These are phyloP conservation scores for Diuraphis noxia DNA, from an alignment of 1,140 invertebrate genomes.

Conservation along the genomic window DNA sequence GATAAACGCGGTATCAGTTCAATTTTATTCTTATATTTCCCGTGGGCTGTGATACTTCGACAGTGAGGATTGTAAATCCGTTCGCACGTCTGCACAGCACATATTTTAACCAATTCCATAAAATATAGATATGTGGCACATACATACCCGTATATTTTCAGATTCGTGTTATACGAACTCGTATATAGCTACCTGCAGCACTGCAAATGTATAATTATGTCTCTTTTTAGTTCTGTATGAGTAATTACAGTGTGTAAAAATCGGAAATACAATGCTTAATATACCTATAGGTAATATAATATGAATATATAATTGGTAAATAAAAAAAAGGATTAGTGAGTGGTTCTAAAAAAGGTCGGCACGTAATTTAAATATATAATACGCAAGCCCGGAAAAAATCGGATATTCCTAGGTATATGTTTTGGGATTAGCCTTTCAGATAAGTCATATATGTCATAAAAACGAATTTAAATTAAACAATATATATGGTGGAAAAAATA, in stretches of 20 bases:
- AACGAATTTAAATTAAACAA: slow-evolving; percentile 20
- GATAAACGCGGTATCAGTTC: background rate
- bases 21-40: background rate
- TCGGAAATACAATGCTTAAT: background rate
- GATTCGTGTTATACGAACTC: background rate
- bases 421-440: slow-evolving; percentile 39
- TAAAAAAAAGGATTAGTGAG: slow-evolving; percentile 23
- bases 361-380: slow-evolving; percentile 11
- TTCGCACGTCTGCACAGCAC: background rate
- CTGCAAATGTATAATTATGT: background rate
- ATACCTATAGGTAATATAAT: background rate
- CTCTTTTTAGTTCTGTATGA: background rate
- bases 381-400: slow-evolving; percentile 2
- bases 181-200: background rate
- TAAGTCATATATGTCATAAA: slow-evolving; percentile 17
- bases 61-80: background rate
- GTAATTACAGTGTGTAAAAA: slow-evolving; percentile 17
- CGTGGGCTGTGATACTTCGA: background rate
- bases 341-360: background rate
- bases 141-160: background rate
- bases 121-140: background rate
- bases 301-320: background rate
- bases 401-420: background rate
- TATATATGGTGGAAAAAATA: background rate
- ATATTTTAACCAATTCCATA: background rate